Evolutionary conservation across 2,888 invertebrate species (phyloP), one percentile per base, ranked within the genome.

Genomic region (Crematogaster levior): DNA sequence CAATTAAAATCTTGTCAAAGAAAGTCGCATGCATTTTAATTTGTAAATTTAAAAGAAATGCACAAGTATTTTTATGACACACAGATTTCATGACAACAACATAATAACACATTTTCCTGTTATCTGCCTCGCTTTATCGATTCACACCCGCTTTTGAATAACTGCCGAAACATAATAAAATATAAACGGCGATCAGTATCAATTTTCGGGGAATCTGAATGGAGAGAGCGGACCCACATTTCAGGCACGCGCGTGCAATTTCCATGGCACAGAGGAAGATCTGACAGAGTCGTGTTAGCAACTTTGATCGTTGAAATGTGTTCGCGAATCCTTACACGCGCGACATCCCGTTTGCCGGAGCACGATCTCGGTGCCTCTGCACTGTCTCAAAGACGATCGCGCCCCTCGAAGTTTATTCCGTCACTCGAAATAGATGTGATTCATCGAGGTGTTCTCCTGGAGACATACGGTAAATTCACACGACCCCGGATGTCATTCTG

Each of bases 341-440:
- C 75, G 30, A 24, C 73, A 74, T 63, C 74, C 21, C 21, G 63
- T 70, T 74, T 46, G 27, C 66, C 82, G 46, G 68, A 46, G 24
- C 80, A 56, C 65, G 65, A 84, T 84, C 79, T 60, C 46, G 27
- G 51, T 43, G 58, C 63, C 66, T 86, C 82, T 86, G 86, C 51
- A 79, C 75, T 68, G 80, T 68, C 77, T 86, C 86, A 82, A 86
- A 82, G 51, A 58, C 81, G 85, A 86, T 84, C 46, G 79, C 81
- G 30, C 70, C n/a, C n/a, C n/a, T 48, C 65, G 48, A 68, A 63
- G 81, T 81, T 85, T 81, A 79, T 81, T 46, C 77, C 40, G 34
- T 40, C 65, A 40, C 72, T 70, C 72, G 56, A 84, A 82, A 86
- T 86, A 84, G 84, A 82, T 30, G 40, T 72, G 86, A 86, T 82